Evolutionary conservation across 1,140 invertebrate species (phyloP).

Genomic region (Drosophila prosaltans): DNA sequence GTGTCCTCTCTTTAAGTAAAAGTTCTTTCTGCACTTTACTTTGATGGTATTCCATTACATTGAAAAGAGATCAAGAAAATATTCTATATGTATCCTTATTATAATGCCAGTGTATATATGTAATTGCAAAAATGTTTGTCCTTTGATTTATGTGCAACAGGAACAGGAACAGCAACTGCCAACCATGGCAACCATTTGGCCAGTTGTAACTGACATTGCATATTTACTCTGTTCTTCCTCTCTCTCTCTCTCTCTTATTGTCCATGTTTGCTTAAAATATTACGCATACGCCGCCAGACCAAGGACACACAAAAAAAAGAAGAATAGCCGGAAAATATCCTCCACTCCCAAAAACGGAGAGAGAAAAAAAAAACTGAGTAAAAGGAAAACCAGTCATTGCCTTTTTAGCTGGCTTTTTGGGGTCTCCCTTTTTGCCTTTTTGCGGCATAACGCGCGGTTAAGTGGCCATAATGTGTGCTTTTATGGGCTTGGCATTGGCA

Average conservation of each 20-base stretch:
- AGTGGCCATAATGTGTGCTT: conserved; percentile 80
- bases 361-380: background rate
- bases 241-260: background rate
- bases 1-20: too few species aligned
- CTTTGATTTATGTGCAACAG: conserved; percentile 72
- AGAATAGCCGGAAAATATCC: background rate
- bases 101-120: conserved; percentile 10
- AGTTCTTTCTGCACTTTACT: too few species aligned
- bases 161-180: conserved; percentile 47
- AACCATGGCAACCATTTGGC: conserved; percentile 21
- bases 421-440: conserved; percentile 65
- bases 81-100: background rate
- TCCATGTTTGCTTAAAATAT: conserved; percentile 82
- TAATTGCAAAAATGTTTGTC: conserved; percentile 26
- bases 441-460: conserved; percentile 80
- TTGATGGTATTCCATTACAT: conserved; percentile 12
- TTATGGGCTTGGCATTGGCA: conserved; percentile 69
- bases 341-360: background rate
- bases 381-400: conserved; percentile 41
- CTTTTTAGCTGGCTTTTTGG: conserved; percentile 54
- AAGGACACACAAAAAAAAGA: background rate
- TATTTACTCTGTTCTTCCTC: conserved; percentile 36
- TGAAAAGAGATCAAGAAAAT: background rate
- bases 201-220: conserved; percentile 76
- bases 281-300: conserved; percentile 68